Percentiles rank a stretch among this genome's conserved stretches.
Conservation (phyloP, 2,888 invertebrate species). For the Melanostoma mellinum region DNA sequence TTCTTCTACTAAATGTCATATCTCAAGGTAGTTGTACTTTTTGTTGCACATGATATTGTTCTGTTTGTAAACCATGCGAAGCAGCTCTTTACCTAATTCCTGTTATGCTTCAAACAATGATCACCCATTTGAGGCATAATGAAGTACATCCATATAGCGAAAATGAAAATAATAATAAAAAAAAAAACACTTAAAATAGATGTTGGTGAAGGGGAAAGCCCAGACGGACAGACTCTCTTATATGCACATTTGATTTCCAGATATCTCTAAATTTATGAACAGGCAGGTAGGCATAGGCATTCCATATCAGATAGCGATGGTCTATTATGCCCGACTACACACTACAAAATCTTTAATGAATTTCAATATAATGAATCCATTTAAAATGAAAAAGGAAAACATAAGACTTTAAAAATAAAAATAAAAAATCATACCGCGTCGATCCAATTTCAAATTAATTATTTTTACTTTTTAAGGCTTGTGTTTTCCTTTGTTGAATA, state of each 20-base stretch:
- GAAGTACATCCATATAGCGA: too few species aligned
- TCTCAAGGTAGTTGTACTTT: constrained; percentile 20
- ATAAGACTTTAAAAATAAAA: constrained; percentile 26
- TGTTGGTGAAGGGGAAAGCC: constrained; percentile 66
- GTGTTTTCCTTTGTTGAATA: constrained; percentile 33
- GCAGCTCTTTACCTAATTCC: background rate
- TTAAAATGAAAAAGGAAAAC: constrained; percentile 34
- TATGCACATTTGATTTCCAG: constrained; percentile 51
- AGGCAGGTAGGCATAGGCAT: constrained; percentile 16
- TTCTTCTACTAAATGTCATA: constrained; percentile 34
- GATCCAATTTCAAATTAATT: constrained; percentile 56
- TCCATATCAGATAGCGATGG: constrained; percentile 63
- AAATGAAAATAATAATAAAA: background rate
- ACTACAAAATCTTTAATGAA: constrained; percentile 30
- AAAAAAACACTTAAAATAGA: constrained; percentile 32
- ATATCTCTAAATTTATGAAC: constrained; percentile 66
- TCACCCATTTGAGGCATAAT: background rate
- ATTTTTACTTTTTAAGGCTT: constrained; percentile 16
- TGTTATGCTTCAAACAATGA: background rate
- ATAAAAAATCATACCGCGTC: background rate
- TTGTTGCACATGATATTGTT: background rate
- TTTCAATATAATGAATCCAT: constrained; percentile 50
- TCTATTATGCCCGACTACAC: constrained; percentile 51
- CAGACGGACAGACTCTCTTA: background rate
- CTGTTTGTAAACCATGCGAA: constrained; percentile 6